phyloP scores from a whole-genome alignment of 2,113 vertebrate species.

The Genyomyrus donnyi region DNA sequence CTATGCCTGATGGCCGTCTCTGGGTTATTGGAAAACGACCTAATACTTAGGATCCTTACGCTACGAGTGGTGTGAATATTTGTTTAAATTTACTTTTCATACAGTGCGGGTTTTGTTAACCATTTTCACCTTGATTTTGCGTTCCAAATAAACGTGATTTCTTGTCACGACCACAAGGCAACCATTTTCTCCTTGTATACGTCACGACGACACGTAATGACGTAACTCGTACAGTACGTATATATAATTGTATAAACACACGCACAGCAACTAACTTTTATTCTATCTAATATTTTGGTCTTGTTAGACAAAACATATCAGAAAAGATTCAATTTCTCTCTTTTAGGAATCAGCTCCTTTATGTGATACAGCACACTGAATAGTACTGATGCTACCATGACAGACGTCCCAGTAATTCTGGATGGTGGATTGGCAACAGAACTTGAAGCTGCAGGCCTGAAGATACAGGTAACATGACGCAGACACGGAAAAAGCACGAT shows the following conservation, averaged over 20 bases:
- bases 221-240: not conserved
- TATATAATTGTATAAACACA: not conserved
- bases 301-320: not conserved
- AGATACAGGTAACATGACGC: slow-evolving; percentile 50
- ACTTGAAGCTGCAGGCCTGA: slow-evolving; percentile 57
- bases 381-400: slow-evolving; percentile 6
- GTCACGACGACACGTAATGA: not conserved
- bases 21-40: not conserved
- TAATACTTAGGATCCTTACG: not conserved
- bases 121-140: not conserved
- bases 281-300: not conserved
- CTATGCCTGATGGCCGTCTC: not conserved
- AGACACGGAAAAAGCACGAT: not conserved
- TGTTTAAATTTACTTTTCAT: not conserved
- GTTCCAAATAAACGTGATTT: not conserved
- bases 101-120: not conserved
- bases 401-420: slow-evolving; percentile 44
- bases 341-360: slow-evolving; percentile 20
- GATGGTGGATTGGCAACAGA: slow-evolving; percentile 69
- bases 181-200: not conserved
- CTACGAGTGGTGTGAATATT: not conserved
- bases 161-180: not conserved
- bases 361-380: slow-evolving; percentile 20
- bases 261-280: not conserved
- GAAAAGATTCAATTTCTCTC: not conserved